These are phyloP conservation scores for Elephas maximus DNA, from an alignment of 2,113 vertebrate genomes.

Conservation along the genomic window DNA sequence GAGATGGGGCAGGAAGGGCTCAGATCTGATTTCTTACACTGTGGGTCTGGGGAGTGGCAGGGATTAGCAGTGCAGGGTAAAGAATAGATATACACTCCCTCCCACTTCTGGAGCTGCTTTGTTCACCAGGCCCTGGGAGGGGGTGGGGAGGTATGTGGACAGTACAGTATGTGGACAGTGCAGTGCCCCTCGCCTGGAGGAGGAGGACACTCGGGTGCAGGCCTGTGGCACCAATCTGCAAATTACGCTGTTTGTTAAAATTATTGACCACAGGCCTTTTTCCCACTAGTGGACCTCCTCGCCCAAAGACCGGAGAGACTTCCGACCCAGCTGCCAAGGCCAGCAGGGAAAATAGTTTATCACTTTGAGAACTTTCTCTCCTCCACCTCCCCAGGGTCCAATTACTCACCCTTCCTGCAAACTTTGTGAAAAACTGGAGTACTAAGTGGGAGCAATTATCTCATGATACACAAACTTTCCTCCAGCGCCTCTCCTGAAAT, in stretches of 20 bases:
- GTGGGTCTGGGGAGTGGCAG: background rate
- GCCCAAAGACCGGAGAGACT: background rate
- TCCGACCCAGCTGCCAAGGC: background rate
- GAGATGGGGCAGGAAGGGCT: background rate
- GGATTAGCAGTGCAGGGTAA: background rate
- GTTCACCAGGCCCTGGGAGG: too few relatives aligned
- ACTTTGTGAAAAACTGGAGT: constrained; percentile 66
- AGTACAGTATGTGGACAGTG: background rate
- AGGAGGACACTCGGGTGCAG: too few relatives aligned
- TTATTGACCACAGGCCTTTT: background rate
- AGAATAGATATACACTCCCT: background rate
- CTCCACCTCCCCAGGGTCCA: constrained; percentile 56
- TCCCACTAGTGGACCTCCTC: background rate
- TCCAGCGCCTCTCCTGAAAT: constrained; percentile 6
- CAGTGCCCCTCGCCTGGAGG: too few relatives aligned
- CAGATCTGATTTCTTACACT: background rate
- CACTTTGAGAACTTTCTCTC: constrained; percentile 62
- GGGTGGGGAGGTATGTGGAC: background rate
- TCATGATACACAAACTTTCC: constrained; percentile 27
- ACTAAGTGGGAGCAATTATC: constrained; percentile 73
- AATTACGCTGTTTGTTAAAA: background rate
- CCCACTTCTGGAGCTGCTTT: background rate
- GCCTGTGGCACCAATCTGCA: background rate
- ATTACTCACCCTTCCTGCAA: constrained; percentile 68
- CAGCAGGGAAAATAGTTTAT: background rate